Percentiles rank a stretch among this genome's conserved stretches.
phyloP scores from a whole-genome alignment of 1,140 invertebrate species.

The Uloborus diversus region DNA sequence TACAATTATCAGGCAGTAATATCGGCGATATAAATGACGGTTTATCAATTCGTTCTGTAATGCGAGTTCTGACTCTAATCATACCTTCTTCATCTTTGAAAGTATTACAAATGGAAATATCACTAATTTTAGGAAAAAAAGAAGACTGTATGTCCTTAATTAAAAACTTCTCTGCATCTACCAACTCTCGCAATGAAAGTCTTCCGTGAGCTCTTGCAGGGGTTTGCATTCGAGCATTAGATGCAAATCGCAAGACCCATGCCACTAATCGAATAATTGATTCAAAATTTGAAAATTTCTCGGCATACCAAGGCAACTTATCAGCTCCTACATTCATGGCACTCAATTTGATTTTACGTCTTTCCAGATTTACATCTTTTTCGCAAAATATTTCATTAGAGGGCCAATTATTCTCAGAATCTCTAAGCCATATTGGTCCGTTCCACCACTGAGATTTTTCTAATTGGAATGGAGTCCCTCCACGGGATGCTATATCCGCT shows the following conservation, averaged over 20 bases:
- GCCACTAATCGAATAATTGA: background rate
- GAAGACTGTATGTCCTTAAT: too few species aligned
- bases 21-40: background rate
- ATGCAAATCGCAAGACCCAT: background rate
- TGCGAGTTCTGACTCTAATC: too few species aligned
- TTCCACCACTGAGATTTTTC: constrained; percentile 7
- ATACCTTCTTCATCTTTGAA: background rate
- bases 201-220: background rate
- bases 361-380: background rate
- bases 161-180: too few species aligned
- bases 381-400: background rate
- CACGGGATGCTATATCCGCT: background rate
- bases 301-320: background rate
- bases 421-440: background rate
- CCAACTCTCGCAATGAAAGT: too few species aligned
- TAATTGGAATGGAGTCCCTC: background rate
- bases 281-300: background rate
- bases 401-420: background rate
- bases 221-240: background rate
- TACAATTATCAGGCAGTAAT: background rate
- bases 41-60: background rate
- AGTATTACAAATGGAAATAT: background rate
- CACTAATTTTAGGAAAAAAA: too few species aligned
- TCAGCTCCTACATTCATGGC: background rate
- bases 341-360: background rate